These are phyloP conservation scores for Mesochorus sp. DNA, from an alignment of 2,888 invertebrate species.

Conservation along the genomic window DNA sequence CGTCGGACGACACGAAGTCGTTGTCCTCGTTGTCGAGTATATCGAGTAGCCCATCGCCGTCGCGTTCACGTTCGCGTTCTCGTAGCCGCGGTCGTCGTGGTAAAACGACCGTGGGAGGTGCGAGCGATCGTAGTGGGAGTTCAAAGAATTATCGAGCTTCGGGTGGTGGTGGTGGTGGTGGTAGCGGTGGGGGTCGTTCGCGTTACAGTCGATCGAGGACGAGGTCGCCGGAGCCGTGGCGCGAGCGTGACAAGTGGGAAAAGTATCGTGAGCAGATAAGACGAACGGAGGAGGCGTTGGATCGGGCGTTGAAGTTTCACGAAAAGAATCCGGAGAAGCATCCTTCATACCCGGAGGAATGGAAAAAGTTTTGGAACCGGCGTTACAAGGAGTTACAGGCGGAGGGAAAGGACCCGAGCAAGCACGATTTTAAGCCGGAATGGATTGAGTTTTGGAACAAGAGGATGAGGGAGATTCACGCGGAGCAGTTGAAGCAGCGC, in stretches of 20 bases:
- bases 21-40: conserved; percentile 84
- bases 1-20: conserved; percentile 81
- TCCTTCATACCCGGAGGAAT: conserved; percentile 93
- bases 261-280: conserved; percentile 82
- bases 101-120: conserved; percentile 1
- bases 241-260: conserved; percentile 84
- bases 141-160: conserved; percentile 42
- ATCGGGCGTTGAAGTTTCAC: conserved; percentile 88
- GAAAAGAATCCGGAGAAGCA: conserved; percentile 94
- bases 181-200: conserved; percentile 52
- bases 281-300: conserved; percentile 84
- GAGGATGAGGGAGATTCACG: conserved; percentile 90
- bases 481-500: conserved; percentile 86
- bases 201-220: conserved; percentile 65
- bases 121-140: conserved; percentile 31
- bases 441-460: conserved; percentile 94
- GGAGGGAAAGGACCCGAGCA: conserved; percentile 89
- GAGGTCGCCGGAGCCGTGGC: conserved; percentile 73
- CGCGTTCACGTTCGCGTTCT: conserved; percentile 78
- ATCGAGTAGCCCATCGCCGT: conserved; percentile 82
- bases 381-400: conserved; percentile 91
- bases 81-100: conserved; percentile 56
- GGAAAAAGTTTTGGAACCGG: conserved; percentile 95
- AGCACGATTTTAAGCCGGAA: conserved; percentile 93
- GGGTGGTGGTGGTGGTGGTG: neutral